phyloP scores from a whole-genome alignment of 2,797 vertebrate genomes.

The Amblyopsis hoosieri region DNA sequence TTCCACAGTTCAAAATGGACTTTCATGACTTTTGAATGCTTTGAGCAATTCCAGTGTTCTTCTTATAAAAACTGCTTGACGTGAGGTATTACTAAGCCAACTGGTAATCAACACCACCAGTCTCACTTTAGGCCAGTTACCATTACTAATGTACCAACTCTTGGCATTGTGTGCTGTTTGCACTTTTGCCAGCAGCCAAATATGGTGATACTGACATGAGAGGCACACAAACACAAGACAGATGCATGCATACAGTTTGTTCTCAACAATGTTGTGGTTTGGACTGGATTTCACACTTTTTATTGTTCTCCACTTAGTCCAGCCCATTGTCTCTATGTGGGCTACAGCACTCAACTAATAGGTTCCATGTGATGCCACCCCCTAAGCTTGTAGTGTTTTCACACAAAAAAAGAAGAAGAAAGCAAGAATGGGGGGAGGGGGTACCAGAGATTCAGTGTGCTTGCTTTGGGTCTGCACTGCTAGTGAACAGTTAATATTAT shows the following conservation, averaged over 20 bases:
- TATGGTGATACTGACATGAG: not conserved
- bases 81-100: not conserved
- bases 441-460: no score
- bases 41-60: no score
- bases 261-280: conserved; percentile 18
- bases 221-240: conserved; percentile 11
- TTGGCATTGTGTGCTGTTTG: not conserved
- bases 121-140: not conserved
- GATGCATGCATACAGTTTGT: conserved; percentile 1
- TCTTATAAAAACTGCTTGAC: not conserved
- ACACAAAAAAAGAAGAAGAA: conserved; percentile 17
- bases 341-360: conserved; percentile 32
- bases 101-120: not conserved
- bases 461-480: no score
- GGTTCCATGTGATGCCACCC: conserved; percentile 36
- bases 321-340: conserved; percentile 23
- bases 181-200: not conserved
- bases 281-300: not conserved
- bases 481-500: no score
- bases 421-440: not conserved
- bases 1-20: no score
- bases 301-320: conserved; percentile 1
- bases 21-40: no score
- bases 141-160: not conserved
- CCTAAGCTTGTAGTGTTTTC: conserved; percentile 22